phyloP scores from a whole-genome alignment of 2,888 invertebrate genomes.

The Anorthoa munda region DNA sequence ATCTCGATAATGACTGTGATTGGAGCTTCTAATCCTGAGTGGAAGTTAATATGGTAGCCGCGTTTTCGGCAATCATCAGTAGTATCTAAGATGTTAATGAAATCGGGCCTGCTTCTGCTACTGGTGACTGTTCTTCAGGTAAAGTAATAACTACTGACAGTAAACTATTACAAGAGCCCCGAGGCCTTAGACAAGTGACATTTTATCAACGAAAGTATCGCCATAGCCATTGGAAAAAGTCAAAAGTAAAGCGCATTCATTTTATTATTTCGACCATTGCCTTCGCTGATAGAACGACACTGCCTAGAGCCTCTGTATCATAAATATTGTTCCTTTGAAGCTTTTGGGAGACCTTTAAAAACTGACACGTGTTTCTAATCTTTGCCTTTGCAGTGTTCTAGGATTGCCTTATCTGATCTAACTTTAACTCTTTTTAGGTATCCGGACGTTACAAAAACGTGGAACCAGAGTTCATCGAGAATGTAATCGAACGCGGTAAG shows the following conservation, averaged over 20 bases:
- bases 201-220: no score
- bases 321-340: no score
- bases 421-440: conserved; percentile 65
- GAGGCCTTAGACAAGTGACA: no score
- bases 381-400: no score
- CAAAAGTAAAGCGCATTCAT: no score
- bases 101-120: conserved; percentile 71
- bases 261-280: no score
- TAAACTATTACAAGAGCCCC: no score
- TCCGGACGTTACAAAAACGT: conserved; percentile 60
- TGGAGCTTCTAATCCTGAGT: conserved; percentile 31
- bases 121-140: conserved; percentile 76
- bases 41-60: conserved; percentile 44
- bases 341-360: no score
- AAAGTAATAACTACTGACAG: conserved; percentile 35
- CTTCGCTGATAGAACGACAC: no score
- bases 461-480: conserved; percentile 63
- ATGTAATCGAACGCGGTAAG: conserved; percentile 62
- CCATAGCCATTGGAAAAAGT: no score
- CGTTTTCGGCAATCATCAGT: conserved; percentile 62
- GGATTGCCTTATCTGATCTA: conserved; percentile 1
- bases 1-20: conserved; percentile 52
- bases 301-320: no score
- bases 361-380: no score
- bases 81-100: conserved; percentile 73